Evolutionary conservation across 1,140 invertebrate species (phyloP), one percentile per base, ranked within the genome.

Genomic region (Delia radicum): DNA sequence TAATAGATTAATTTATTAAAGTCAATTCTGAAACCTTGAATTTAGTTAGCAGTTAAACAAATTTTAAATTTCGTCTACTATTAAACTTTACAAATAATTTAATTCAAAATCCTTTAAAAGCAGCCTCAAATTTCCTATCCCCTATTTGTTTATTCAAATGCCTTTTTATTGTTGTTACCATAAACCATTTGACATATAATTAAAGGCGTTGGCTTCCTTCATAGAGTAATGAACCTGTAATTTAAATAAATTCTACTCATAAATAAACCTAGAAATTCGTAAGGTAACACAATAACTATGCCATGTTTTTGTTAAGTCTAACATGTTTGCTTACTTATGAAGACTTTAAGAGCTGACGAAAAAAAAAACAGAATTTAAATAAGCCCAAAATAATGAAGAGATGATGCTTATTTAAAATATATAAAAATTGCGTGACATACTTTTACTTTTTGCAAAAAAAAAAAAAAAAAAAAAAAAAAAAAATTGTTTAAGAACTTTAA

Each of bases 171-270:
- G 3, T 42, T 42, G 37, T 5, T 10, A n/a, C n/a, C n/a, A n/a
- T n/a, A n/a, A n/a, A n/a, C n/a, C n/a, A n/a, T n/a, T 42, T 42
- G 37, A 42, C 10, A 15, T 13, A 42, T 42, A 10, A 42, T 42
- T 42, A 42, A 42, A 42, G 37, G 48, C 48, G 48, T 55, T 42
- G 37, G 12, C n/a, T n/a, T n/a, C n/a, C n/a, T n/a, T n/a, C 48
- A 55, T n/a, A 15, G 48, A 21, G 48, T 69, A 69, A 37, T 69
- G 31, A 69, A 69, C 65, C 65, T 33, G 29, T 69, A 69, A 69
- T 69, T 69, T 69, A 69, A 69, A 69, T 69, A 69, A 69, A 69
- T 69, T 69, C 65, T 31, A 37, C 18, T 69, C 65, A 69, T 69
- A 69, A 69, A 69, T 69, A 69, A 69, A 21, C 6, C n/a, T 21